These are phyloP conservation scores for Pelmatolapia mariae DNA, from an alignment of 2,113 vertebrate genomes.

Conservation along the genomic window DNA sequence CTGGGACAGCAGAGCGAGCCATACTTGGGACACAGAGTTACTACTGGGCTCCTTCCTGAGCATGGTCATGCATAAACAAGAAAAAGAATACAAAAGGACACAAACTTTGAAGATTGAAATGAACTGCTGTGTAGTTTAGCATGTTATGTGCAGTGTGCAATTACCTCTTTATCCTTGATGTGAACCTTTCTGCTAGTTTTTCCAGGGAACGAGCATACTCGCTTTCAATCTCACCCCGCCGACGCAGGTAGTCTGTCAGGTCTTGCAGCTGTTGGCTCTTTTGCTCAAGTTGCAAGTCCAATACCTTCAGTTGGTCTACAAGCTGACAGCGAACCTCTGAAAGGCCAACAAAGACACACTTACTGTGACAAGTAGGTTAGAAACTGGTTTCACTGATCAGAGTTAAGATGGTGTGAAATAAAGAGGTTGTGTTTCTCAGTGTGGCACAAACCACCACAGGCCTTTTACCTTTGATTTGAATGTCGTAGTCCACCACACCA, in stretches of 20 bases:
- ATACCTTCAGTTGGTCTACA: conserved; percentile 79
- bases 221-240: conserved; percentile 81
- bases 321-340: conserved; percentile 83
- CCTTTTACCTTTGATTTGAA: conserved; percentile 70
- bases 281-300: conserved; percentile 82
- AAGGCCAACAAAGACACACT: not conserved
- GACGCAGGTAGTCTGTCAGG: conserved; percentile 78
- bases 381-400: not conserved
- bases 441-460: not conserved
- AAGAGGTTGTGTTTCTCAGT: not conserved
- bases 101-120: not conserved
- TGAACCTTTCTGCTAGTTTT: conserved; percentile 80
- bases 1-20: conserved; percentile 79
- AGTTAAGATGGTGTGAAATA: not conserved
- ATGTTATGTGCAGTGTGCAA: not conserved
- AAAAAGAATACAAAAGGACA: fast-evolving
- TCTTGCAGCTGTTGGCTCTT: conserved; percentile 84
- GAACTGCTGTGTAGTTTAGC: fast-evolving
- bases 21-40: conserved; percentile 77
- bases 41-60: conserved; percentile 80
- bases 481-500: conserved; percentile 64
- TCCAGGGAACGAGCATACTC: conserved; percentile 85
- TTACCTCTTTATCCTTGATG: conserved; percentile 69
- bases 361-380: not conserved
- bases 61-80: not conserved